Evolutionary conservation across 2,113 vertebrate genomes (phyloP).

Genomic region (Saccopteryx bilineata): DNA sequence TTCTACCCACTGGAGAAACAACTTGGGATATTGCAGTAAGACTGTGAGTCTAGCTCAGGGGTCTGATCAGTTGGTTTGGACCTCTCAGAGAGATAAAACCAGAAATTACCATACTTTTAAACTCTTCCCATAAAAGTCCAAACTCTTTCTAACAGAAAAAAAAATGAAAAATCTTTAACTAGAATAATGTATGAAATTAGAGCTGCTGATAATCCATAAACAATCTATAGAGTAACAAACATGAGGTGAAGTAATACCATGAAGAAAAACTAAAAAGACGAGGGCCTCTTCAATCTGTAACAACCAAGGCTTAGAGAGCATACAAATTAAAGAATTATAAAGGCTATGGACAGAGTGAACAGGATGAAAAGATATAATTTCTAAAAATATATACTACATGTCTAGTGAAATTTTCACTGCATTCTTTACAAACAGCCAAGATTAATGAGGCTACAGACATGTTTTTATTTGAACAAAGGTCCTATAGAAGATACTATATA

Average conservation of each 20-base stretch:
- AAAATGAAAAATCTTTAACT: constrained; percentile 29
- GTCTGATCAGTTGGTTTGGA: constrained; percentile 32
- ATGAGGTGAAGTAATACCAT: not conserved
- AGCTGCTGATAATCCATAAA: constrained; percentile 48
- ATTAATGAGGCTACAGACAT: constrained; percentile 26
- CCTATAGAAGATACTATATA: constrained; percentile 61
- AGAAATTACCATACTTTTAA: constrained; percentile 20
- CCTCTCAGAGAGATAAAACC: not conserved
- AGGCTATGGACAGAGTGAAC: constrained; percentile 11
- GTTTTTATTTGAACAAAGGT: constrained; percentile 68
- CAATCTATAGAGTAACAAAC: constrained; percentile 54
- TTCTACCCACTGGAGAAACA: constrained; percentile 49
- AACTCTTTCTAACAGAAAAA: constrained; percentile 47
- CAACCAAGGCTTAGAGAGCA: constrained; percentile 38
- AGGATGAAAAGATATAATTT: constrained; percentile 39
- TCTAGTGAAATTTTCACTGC: constrained; percentile 67
- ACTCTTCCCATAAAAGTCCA: not conserved
- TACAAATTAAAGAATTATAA: constrained; percentile 29
- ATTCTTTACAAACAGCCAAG: constrained; percentile 60
- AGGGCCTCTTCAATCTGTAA: constrained; percentile 32
- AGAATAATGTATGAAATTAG: constrained; percentile 25
- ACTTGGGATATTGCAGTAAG: not conserved
- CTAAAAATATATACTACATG: constrained; percentile 65
- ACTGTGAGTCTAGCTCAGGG: not conserved
- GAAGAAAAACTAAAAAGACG: constrained; percentile 61